Evolutionary conservation across 1,140 invertebrate genomes (phyloP).

Genomic region (Magallana angulata): DNA sequence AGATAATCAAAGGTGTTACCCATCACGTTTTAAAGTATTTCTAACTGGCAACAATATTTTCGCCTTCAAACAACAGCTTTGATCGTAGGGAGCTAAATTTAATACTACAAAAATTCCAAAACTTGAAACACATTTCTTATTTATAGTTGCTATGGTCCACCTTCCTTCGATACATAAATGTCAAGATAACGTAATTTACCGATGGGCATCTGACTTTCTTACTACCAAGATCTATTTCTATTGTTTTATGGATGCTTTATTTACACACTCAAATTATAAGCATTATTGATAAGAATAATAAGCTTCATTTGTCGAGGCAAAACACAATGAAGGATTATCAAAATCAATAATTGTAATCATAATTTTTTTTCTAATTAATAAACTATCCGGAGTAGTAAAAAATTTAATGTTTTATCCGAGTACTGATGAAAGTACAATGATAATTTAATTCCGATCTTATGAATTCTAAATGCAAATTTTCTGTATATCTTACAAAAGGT

Average conservation of each 20-base stretch:
- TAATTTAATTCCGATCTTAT: no score
- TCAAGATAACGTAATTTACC: neutral
- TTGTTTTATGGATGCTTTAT: constrained; percentile 4
- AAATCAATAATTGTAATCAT: no score
- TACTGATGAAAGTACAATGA: no score
- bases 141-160: neutral
- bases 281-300: neutral
- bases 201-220: neutral
- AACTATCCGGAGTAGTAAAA: no score
- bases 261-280: neutral
- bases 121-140: neutral
- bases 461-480: no score
- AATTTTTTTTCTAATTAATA: no score
- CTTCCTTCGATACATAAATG: neutral
- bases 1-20: constrained; percentile 24
- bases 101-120: neutral
- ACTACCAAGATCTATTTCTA: neutral
- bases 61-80: no score
- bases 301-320: neutral
- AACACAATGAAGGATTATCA: no score
- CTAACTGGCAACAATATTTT: neutral
- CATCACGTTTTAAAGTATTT: neutral
- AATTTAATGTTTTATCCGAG: no score
- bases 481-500: no score
- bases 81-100: no score